Evolutionary conservation across 2,888 invertebrate genomes (phyloP).

Genomic region (Pasiphila rectangulata): DNA sequence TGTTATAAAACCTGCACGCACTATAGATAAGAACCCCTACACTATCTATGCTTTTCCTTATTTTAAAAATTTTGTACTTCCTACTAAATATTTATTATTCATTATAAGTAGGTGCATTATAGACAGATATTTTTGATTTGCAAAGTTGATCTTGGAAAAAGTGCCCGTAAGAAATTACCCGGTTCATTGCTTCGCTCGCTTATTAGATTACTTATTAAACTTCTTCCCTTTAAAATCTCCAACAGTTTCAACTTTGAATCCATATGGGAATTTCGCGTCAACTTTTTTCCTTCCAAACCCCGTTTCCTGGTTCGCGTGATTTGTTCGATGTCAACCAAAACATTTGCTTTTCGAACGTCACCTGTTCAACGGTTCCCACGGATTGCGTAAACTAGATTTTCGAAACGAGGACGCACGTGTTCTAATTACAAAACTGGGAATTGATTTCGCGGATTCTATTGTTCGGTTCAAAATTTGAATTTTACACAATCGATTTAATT

Average conservation of each 20-base stretch:
- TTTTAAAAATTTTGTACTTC: no score
- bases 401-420: slow-evolving; percentile 46
- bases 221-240: no score
- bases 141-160: no score
- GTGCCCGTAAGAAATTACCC: no score
- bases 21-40: no score
- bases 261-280: slow-evolving; percentile 34
- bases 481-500: slow-evolving; percentile 1
- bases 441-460: slow-evolving; percentile 34
- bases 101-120: no score
- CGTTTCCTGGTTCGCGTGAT: slow-evolving; percentile 65
- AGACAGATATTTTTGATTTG: no score
- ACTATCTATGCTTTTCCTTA: no score
- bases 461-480: slow-evolving; percentile 28
- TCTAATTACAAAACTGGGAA: slow-evolving; percentile 48
- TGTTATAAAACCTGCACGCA: no score
- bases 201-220: slow-evolving; percentile 16
- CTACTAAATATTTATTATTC: no score
- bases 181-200: no score
- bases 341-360: slow-evolving; percentile 59
- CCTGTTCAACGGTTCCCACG: slow-evolving; percentile 70
- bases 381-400: slow-evolving; percentile 33
- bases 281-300: slow-evolving; percentile 39
- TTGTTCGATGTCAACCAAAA: slow-evolving; percentile 58
- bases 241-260: not conserved